Conservation (phyloP, 2,888 invertebrate genomes). For the Cryptocephalus primarius region DNA sequence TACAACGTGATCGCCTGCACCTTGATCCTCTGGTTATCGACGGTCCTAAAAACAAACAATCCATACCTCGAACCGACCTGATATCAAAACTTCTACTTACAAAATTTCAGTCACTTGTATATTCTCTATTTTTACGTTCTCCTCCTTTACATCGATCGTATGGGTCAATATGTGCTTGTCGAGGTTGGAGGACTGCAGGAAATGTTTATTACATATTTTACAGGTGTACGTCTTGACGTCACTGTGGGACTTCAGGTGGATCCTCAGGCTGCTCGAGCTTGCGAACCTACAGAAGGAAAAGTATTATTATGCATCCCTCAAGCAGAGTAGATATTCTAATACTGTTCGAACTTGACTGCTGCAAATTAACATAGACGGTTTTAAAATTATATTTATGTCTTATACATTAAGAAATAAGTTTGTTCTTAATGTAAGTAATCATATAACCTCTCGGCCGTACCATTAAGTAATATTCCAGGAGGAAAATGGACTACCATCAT, state of each 20-base stretch:
- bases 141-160: slow-evolving; percentile 17
- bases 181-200: slow-evolving; percentile 24
- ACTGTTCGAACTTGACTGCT: too few species aligned
- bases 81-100: not conserved
- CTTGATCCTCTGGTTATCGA: slow-evolving; percentile 28
- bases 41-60: slow-evolving; percentile 21
- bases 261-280: slow-evolving; percentile 31
- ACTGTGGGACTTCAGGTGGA: slow-evolving; percentile 31
- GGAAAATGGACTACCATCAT: too few species aligned
- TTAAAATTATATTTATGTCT: too few species aligned
- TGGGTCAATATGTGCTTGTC: slow-evolving; percentile 24
- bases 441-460: too few species aligned
- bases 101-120: not conserved
- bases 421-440: too few species aligned
- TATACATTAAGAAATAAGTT: too few species aligned
- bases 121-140: slow-evolving; percentile 12
- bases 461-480: too few species aligned
- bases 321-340: too few species aligned
- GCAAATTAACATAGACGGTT: too few species aligned
- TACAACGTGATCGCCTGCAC: slow-evolving; percentile 20
- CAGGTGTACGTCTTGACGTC: slow-evolving; percentile 29
- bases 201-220: slow-evolving; percentile 32
- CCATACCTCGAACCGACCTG: not conserved
- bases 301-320: too few species aligned
- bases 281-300: slow-evolving; percentile 26